These are phyloP conservation scores for Epirrita christyi DNA, from an alignment of 2,888 invertebrate genomes.

Conservation along the genomic window DNA sequence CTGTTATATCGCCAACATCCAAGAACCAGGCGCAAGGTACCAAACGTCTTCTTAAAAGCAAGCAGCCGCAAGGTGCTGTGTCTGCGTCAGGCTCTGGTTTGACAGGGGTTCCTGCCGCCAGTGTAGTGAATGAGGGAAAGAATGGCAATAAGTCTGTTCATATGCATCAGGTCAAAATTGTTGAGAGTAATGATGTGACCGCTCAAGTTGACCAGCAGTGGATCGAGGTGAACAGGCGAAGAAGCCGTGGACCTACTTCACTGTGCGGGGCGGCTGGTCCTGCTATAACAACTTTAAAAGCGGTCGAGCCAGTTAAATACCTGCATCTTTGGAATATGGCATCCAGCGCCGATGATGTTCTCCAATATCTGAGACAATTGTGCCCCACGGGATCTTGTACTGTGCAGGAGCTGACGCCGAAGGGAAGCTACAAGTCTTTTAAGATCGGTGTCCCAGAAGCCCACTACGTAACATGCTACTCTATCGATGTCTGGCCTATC, in stretches of 20 bases:
- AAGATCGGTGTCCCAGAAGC: too few relatives aligned
- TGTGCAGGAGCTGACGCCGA: background rate
- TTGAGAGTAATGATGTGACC: background rate
- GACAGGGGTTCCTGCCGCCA: background rate
- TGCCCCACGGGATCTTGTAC: background rate
- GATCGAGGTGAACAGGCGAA: background rate
- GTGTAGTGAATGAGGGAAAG: background rate
- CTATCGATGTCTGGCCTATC: too few relatives aligned
- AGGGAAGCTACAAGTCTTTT: too few relatives aligned
- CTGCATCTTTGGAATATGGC: background rate
- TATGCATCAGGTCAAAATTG: background rate
- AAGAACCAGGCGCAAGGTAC: background rate
- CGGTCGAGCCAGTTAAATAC: background rate
- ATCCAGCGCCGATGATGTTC: background rate
- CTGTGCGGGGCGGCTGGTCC: too few relatives aligned
- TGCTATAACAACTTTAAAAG: background rate
- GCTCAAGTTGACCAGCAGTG: background rate
- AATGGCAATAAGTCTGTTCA: background rate
- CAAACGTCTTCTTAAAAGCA: background rate
- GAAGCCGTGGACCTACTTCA: background rate
- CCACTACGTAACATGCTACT: too few relatives aligned
- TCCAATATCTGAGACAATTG: background rate
- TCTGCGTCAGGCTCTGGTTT: background rate
- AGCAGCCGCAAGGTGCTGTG: background rate
- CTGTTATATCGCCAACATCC: background rate